A percentile compares a stretch with the other conserved stretches of the same genome.
Conservation (phyloP, 2,888 invertebrate genomes). For the Stegophylla sp. region DNA sequence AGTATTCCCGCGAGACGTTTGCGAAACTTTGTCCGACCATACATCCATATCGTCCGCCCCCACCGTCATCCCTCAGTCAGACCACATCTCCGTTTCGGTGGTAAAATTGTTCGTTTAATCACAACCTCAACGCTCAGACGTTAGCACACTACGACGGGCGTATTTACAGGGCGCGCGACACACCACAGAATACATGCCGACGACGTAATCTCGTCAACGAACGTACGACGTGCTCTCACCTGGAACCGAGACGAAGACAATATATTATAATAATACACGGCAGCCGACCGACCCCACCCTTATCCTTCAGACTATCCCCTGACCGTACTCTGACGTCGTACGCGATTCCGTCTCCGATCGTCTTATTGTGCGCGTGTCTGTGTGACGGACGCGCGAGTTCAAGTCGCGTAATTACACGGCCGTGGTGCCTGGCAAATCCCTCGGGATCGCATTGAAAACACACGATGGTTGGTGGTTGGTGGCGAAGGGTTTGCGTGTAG, state of each 20-base stretch:
- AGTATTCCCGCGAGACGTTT: no score
- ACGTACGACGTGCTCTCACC: neutral
- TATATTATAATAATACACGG: no score
- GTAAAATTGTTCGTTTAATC: neutral
- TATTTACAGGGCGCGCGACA: no score
- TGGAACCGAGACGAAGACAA: no score
- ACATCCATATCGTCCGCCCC: no score
- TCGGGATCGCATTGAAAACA: neutral
- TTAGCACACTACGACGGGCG: neutral
- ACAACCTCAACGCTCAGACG: neutral
- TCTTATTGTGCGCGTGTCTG: constrained; percentile 4
- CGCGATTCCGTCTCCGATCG: neutral
- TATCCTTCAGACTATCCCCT: no score
- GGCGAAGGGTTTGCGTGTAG: no score
- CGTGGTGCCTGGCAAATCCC: neutral
- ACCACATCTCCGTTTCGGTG: no score
- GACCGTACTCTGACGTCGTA: neutral
- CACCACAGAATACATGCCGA: neutral
- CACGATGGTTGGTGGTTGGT: no score
- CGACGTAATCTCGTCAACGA: constrained; percentile 16
- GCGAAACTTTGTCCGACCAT: neutral
- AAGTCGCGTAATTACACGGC: neutral
- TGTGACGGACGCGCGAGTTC: no score
- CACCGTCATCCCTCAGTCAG: no score
- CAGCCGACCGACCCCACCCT: no score